Conservation (phyloP, 92 coral and sea anemone genomes). For the Montipora capitata region DNA sequence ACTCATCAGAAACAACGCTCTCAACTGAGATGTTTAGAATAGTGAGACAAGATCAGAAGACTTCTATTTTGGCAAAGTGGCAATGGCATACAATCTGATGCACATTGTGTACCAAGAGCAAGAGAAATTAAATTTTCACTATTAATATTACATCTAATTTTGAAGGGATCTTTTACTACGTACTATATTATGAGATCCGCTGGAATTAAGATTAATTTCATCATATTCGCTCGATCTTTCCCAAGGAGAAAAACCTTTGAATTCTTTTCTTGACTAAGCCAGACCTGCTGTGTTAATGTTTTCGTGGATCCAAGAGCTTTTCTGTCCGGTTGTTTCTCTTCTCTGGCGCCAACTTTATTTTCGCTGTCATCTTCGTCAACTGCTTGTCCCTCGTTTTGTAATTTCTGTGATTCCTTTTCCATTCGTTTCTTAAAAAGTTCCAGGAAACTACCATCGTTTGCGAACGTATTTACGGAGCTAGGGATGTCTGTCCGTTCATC, state of each 20-base stretch:
- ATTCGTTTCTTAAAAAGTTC: slow-evolving; percentile 90
- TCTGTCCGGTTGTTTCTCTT: slow-evolving; percentile 27
- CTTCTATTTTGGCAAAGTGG: too few species aligned
- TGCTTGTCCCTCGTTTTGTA: background rate
- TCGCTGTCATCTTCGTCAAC: slow-evolving; percentile 1
- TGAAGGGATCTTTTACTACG: too few species aligned
- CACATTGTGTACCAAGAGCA: too few species aligned
- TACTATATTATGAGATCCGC: too few species aligned
- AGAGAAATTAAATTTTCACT: too few species aligned
- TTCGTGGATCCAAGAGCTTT: slow-evolving; percentile 33
- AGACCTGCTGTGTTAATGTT: slow-evolving; percentile 67
- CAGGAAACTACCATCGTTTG: slow-evolving; percentile 96
- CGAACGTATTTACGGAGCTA: slow-evolving; percentile 75
- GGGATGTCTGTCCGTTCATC: slow-evolving; percentile 18
- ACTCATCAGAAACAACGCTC: too few species aligned
- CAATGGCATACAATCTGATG: background rate
- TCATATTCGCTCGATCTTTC: background rate
- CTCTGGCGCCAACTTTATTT: background rate
- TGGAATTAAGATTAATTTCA: background rate
- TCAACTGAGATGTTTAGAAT: too few species aligned
- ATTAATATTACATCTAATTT: too few species aligned
- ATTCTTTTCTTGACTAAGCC: slow-evolving; percentile 57
- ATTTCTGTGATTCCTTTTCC: slow-evolving; percentile 68
- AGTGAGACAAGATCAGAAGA: too few species aligned
- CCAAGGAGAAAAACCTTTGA: slow-evolving; percentile 25